Percentiles rank a stretch among this genome's conserved stretches.
phyloP scores from a whole-genome alignment of 2,113 vertebrate genomes.

The Apteryx mantelli region DNA sequence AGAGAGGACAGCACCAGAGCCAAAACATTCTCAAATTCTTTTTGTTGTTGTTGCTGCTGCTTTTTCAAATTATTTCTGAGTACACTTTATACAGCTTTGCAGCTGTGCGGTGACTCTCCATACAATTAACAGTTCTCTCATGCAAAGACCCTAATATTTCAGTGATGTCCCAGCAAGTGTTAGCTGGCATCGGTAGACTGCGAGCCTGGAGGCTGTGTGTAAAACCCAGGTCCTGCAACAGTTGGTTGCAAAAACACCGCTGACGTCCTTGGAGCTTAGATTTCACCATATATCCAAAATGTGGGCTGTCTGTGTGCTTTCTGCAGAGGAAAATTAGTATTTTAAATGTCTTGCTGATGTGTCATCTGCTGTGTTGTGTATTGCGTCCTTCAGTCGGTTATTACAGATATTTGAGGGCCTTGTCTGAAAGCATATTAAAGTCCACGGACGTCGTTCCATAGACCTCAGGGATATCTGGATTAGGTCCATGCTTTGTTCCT shows the following conservation, averaged over 20 bases:
- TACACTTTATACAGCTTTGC: background rate
- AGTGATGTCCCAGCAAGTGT: background rate
- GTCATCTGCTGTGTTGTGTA: slow-evolving; percentile 42
- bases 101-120: background rate
- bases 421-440: background rate
- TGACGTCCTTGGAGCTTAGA: background rate
- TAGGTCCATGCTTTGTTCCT: slow-evolving; percentile 22
- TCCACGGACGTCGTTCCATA: background rate
- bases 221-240: slow-evolving; percentile 17
- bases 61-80: background rate
- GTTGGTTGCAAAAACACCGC: slow-evolving; percentile 7
- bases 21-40: slow-evolving; percentile 15
- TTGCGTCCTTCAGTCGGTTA: slow-evolving; percentile 42
- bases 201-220: slow-evolving; percentile 8
- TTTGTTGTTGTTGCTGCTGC: background rate
- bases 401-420: background rate
- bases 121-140: background rate
- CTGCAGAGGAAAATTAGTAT: slow-evolving; percentile 38
- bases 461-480: background rate
- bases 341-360: slow-evolving; percentile 58
- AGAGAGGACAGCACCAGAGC: background rate
- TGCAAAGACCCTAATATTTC: background rate
- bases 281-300: slow-evolving; percentile 31
- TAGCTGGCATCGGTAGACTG: rapidly evolving
- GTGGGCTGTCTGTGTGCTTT: slow-evolving; percentile 6